Conservation (phyloP, 2,113 vertebrate species). For the Scophthalmus maximus region DNA sequence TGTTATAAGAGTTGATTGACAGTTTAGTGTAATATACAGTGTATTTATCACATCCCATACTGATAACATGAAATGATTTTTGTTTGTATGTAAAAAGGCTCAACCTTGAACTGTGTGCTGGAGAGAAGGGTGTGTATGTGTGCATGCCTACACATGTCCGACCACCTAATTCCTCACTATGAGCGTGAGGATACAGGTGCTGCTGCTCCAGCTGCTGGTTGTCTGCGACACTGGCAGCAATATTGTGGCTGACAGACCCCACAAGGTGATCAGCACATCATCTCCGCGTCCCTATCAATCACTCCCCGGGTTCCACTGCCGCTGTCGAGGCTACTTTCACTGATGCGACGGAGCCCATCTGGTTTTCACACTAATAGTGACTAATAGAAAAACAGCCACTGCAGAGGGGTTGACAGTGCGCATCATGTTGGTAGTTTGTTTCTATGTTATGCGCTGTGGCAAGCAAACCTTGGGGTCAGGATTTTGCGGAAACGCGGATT, state of each 20-base stretch:
- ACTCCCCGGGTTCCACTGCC: slow-evolving; percentile 30
- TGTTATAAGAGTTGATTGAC: too few species aligned
- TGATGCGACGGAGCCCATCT: slow-evolving; percentile 50
- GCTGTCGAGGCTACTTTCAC: slow-evolving; percentile 37
- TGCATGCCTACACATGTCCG: background rate
- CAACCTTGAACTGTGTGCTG: too few species aligned
- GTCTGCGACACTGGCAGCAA: slow-evolving; percentile 63
- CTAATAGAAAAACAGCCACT: slow-evolving; percentile 54
- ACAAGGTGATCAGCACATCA: slow-evolving; percentile 71
- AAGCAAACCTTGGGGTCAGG: slow-evolving; percentile 28
- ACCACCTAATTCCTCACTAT: slow-evolving; percentile 47
- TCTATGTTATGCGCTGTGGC: slow-evolving; percentile 11
- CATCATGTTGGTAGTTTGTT: slow-evolving; percentile 37
- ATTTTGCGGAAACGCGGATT: slow-evolving; percentile 41
- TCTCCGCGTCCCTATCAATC: slow-evolving; percentile 64
- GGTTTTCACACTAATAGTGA: slow-evolving; percentile 59
- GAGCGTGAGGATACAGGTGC: slow-evolving; percentile 49
- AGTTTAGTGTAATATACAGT: too few species aligned
- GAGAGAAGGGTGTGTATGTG: slow-evolving; percentile 30
- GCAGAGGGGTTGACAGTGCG: slow-evolving; percentile 17
- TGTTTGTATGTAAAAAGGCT: too few species aligned
- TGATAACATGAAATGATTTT: too few species aligned
- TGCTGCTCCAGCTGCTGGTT: slow-evolving; percentile 29
- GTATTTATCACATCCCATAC: too few species aligned
- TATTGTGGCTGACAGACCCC: slow-evolving; percentile 71